A percentile compares a stretch with the other conserved stretches of the same genome.
phyloP scores from a whole-genome alignment of 2,888 invertebrate species.

The Reticulitermes lucifugus region DNA sequence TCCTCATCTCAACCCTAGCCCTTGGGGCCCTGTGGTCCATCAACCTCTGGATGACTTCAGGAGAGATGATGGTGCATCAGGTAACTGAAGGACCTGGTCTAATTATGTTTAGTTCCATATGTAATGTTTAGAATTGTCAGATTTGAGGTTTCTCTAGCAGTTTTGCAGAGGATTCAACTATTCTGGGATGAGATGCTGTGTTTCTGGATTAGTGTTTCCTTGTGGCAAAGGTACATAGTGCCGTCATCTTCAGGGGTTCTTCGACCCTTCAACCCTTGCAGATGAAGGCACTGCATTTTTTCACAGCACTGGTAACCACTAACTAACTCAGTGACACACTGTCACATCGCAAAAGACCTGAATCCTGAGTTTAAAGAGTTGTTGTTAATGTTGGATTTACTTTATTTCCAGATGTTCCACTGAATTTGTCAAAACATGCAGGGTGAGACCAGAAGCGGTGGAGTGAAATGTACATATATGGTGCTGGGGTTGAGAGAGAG shows the following conservation, averaged over 20 bases:
- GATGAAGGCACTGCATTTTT: no score
- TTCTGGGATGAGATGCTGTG: no score
- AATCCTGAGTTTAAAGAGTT: background rate
- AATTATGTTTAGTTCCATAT: background rate
- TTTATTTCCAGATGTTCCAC: constrained; percentile 82
- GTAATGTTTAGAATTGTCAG: background rate
- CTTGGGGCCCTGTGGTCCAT: constrained; percentile 54
- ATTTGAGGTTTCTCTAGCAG: no score
- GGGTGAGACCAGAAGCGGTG: constrained; percentile 61
- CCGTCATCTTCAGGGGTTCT: no score
- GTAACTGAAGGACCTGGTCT: constrained; percentile 59
- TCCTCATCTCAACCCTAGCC: constrained; percentile 52
- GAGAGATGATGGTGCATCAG: constrained; percentile 68
- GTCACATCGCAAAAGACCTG: background rate
- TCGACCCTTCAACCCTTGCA: no score
- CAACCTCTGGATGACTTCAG: constrained; percentile 55
- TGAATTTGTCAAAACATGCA: constrained; percentile 89
- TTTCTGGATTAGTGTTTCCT: no score
- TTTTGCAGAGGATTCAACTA: no score
- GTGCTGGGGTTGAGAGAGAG: constrained; percentile 9
- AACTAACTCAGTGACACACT: no score
- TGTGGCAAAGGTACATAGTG: no score
- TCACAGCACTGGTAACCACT: no score
- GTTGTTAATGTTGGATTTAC: background rate
- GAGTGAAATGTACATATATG: constrained; percentile 28